These are phyloP conservation scores for Spilogale gracilis DNA, from an alignment of 2,113 vertebrate genomes.

Conservation along the genomic window DNA sequence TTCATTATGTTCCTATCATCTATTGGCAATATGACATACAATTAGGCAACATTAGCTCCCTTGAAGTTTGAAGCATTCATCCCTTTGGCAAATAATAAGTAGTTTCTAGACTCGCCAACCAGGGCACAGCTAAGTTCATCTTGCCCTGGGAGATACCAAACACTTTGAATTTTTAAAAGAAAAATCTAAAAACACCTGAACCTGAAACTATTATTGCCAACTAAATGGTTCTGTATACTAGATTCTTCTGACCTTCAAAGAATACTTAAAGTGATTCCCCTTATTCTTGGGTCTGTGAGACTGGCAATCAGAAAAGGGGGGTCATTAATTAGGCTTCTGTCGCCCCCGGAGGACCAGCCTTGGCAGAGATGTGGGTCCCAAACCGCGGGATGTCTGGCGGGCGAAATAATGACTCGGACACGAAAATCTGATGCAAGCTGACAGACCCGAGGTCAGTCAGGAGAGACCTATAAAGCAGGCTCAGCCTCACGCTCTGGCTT, in stretches of 20 bases:
- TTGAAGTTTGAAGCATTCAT: background rate
- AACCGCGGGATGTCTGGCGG: no score
- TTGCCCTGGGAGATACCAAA: background rate
- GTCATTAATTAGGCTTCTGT: background rate
- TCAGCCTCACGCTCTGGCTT: no score
- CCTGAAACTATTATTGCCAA: slow-evolving; percentile 39
- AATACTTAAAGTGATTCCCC: background rate
- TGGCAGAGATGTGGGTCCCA: no score
- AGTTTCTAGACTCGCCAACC: background rate
- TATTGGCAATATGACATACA: background rate
- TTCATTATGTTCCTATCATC: background rate
- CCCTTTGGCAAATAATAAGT: slow-evolving; percentile 51
- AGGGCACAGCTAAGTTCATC: background rate
- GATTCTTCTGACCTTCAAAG: background rate
- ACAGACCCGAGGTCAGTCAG: no score
- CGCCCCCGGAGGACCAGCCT: no score
- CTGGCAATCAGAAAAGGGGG: slow-evolving; percentile 36
- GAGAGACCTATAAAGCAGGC: no score
- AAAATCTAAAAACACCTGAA: background rate
- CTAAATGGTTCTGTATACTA: background rate
- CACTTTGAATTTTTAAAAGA: slow-evolving; percentile 25
- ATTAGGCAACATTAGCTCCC: background rate
- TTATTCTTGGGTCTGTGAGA: background rate
- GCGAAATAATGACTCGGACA: no score
- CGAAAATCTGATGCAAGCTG: no score